Conservation (phyloP, 1,140 invertebrate species). For the Macrostomum lignano region DNA sequence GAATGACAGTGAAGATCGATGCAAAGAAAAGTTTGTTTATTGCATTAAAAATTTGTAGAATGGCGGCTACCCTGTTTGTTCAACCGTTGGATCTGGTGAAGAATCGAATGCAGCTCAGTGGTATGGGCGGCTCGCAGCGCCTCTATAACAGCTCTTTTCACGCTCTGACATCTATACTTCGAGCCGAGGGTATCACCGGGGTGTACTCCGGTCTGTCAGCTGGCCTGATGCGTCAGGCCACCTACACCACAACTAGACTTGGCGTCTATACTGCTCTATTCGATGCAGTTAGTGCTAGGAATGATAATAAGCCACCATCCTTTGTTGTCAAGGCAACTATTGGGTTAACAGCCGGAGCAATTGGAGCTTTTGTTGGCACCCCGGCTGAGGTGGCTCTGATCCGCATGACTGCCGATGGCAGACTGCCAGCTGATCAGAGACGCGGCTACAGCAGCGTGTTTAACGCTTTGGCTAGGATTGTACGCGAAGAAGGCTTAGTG, state of each 20-base stretch:
- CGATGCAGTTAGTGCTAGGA: slow-evolving; percentile 39
- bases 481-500: slow-evolving; percentile 55
- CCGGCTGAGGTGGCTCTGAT: slow-evolving; percentile 46
- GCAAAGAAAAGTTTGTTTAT: too few species aligned
- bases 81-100: slow-evolving; percentile 91
- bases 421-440: slow-evolving; percentile 45
- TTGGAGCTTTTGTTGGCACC: slow-evolving; percentile 65
- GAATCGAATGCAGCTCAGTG: slow-evolving; percentile 84
- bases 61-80: slow-evolving; percentile 76
- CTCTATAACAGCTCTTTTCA: slow-evolving; percentile 46
- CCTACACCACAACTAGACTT: slow-evolving; percentile 79
- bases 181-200: slow-evolving; percentile 57
- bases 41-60: slow-evolving; percentile 33
- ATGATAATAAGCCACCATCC: slow-evolving; percentile 25
- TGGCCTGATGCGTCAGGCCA: slow-evolving; percentile 62
- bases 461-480: slow-evolving; percentile 57
- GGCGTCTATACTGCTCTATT: slow-evolving; percentile 77
- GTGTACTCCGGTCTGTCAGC: too few species aligned
- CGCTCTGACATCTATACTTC: slow-evolving; percentile 40
- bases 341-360: slow-evolving; percentile 53
- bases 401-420: slow-evolving; percentile 81
- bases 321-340: slow-evolving; percentile 34
- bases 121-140: slow-evolving; percentile 38
- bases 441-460: slow-evolving; percentile 77
- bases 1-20: too few species aligned